Conservation (phyloP, 2,888 invertebrate species). For the Torymus texanus region DNA sequence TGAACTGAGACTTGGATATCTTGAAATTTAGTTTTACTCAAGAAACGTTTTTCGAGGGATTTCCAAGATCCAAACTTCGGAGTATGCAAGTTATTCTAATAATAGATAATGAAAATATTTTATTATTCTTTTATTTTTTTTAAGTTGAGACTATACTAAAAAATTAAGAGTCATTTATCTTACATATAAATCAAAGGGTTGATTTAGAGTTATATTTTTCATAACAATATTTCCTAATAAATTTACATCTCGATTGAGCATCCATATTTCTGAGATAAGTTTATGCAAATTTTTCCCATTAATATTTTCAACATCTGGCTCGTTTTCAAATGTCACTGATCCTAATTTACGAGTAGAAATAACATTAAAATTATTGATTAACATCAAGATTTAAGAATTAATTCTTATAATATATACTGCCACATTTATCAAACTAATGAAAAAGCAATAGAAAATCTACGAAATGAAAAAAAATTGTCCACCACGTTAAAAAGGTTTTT, state of each 20-base stretch:
- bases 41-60: constrained; percentile 58
- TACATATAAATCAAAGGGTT: constrained; percentile 68
- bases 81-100: constrained; percentile 76
- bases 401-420: too few species aligned
- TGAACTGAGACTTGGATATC: constrained; percentile 57
- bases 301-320: constrained; percentile 74
- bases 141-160: neutral
- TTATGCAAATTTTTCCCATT: constrained; percentile 72
- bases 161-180: constrained; percentile 41
- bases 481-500: constrained; percentile 18
- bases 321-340: constrained; percentile 72
- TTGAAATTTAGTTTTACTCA: constrained; percentile 66
- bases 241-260: constrained; percentile 71
- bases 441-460: too few species aligned
- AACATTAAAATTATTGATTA: too few species aligned
- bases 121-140: constrained; percentile 7
- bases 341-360: constrained; percentile 67
- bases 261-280: constrained; percentile 75
- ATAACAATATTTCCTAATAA: constrained; percentile 65
- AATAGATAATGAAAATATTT: constrained; percentile 38
- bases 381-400: too few species aligned
- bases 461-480: neutral
- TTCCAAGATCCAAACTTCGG: constrained; percentile 68
- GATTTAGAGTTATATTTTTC: constrained; percentile 67
- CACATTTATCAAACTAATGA: too few species aligned